These are phyloP conservation scores for Apodemus speciosus DNA, from an alignment of 2,113 vertebrate species.

Conservation along the genomic window DNA sequence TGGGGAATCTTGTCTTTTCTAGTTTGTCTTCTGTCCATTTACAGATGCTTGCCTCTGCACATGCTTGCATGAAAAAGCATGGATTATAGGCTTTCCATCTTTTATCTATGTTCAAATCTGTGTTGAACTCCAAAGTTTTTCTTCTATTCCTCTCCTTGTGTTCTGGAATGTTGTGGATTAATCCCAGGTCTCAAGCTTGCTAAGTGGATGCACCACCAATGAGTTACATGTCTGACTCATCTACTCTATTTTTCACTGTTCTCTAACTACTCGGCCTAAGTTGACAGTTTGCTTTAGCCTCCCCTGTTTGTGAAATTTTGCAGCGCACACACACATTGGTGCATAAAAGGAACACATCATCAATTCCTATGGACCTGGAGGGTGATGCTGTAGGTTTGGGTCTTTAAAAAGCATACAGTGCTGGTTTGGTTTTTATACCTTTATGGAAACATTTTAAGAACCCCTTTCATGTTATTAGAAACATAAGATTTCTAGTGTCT, in stretches of 20 bases:
- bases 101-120: neutral
- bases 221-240: neutral
- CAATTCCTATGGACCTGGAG: neutral
- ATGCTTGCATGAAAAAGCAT: neutral
- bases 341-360: neutral
- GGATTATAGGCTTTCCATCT: neutral
- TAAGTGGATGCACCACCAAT: neutral
- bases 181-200: neutral
- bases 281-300: neutral
- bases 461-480: neutral
- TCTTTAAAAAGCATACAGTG: neutral
- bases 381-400: neutral
- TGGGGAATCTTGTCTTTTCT: neutral
- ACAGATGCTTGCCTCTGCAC: neutral
- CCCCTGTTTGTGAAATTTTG: neutral
- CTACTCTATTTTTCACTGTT: neutral
- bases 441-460: neutral
- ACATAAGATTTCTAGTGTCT: slow-evolving; percentile 19
- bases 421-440: neutral
- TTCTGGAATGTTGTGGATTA: neutral
- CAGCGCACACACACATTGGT: neutral
- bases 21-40: neutral
- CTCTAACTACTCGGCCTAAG: neutral
- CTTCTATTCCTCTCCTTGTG: too few species aligned
- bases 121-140: neutral